Percentiles rank a stretch among this genome's conserved stretches.
phyloP scores from a whole-genome alignment of 2,113 vertebrate genomes.

The Nematolebias whitei region DNA sequence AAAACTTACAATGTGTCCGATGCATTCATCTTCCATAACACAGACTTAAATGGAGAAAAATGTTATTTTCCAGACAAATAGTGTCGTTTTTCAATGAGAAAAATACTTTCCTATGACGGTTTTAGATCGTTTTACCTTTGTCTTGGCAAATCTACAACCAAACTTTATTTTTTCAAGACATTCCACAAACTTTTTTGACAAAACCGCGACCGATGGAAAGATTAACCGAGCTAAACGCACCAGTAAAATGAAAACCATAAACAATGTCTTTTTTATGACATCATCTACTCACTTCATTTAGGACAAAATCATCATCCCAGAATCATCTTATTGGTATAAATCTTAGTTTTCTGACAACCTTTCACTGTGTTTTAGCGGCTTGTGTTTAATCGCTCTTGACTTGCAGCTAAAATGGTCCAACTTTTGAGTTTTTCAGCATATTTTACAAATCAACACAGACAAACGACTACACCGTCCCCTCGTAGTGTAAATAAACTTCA shows the following conservation, averaged over 20 bases:
- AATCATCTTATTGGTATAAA: too few species aligned
- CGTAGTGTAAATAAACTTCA: too few species aligned
- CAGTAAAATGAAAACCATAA: not conserved
- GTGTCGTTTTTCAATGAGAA: conserved; percentile 1
- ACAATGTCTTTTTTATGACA: not conserved
- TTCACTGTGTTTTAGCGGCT: too few species aligned
- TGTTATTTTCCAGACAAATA: conserved; percentile 13
- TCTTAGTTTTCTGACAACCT: too few species aligned
- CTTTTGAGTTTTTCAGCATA: too few species aligned
- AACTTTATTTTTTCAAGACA: not conserved
- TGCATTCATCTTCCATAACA: conserved; percentile 7
- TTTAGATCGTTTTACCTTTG: conserved; percentile 5
- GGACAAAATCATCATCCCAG: too few species aligned
- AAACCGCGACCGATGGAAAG: not conserved
- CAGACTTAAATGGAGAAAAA: conserved; percentile 48
- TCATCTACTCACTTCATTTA: too few species aligned
- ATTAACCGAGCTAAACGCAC: not conserved
- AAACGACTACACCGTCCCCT: too few species aligned
- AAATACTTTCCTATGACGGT: conserved; percentile 11
- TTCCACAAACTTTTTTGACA: conserved; percentile 16
- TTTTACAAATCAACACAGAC: too few species aligned
- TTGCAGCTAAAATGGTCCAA: too few species aligned
- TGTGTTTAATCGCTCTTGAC: too few species aligned
- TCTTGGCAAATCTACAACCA: not conserved
- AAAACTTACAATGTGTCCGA: not conserved